These are phyloP conservation scores for Idaea aversata DNA, from an alignment of 2,888 invertebrate genomes.

Conservation along the genomic window DNA sequence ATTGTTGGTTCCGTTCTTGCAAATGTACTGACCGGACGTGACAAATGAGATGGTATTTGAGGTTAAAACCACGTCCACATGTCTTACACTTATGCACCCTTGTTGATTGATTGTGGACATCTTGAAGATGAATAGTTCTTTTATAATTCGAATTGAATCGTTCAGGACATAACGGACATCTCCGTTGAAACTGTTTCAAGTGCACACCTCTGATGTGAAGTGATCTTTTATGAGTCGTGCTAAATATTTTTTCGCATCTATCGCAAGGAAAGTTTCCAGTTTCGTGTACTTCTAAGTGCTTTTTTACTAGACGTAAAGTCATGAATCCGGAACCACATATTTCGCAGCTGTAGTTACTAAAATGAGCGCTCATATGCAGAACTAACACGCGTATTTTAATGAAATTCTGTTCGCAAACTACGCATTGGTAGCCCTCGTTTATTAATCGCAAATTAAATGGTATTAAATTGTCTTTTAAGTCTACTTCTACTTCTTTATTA, in stretches of 20 bases:
- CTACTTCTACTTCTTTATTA: slow-evolving; percentile 57
- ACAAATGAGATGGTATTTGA: slow-evolving; percentile 70
- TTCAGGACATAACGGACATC: slow-evolving; percentile 72
- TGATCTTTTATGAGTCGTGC: slow-evolving; percentile 63
- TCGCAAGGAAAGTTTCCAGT: slow-evolving; percentile 69
- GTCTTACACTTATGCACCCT: slow-evolving; percentile 71
- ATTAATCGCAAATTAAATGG: slow-evolving; percentile 60
- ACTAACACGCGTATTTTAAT: slow-evolving; percentile 68
- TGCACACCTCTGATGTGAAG: slow-evolving; percentile 69
- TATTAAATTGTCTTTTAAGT: slow-evolving; percentile 68
- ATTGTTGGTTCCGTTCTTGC: slow-evolving; percentile 75
- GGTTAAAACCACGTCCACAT: slow-evolving; percentile 66
- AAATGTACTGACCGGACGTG: slow-evolving; percentile 69
- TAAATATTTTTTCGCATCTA: slow-evolving; percentile 63
- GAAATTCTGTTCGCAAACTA: slow-evolving; percentile 61
- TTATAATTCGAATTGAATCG: slow-evolving; percentile 72
- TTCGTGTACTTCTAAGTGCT: slow-evolving; percentile 71
- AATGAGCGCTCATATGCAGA: slow-evolving; percentile 74
- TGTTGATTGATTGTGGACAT: slow-evolving; percentile 70
- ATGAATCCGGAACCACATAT: slow-evolving; percentile 72
- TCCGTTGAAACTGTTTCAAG: slow-evolving; percentile 61
- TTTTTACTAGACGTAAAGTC: slow-evolving; percentile 67
- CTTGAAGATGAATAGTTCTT: slow-evolving; percentile 70
- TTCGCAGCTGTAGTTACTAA: slow-evolving; percentile 73
- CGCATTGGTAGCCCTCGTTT: slow-evolving; percentile 59